Conservation (phyloP, 2,888 invertebrate species). For the Aplocera efformata region DNA sequence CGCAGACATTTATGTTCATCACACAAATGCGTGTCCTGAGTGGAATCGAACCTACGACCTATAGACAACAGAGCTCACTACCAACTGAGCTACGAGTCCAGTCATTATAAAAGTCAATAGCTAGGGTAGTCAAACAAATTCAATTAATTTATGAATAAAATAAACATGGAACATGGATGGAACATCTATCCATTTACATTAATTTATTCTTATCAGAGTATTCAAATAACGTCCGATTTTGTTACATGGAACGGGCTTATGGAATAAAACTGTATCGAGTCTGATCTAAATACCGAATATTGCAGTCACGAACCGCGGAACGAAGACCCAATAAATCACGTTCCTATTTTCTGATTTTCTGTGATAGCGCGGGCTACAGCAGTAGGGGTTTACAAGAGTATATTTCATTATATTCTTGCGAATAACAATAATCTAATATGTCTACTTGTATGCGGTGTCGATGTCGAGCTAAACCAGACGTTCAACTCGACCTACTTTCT, state of each 20-base stretch:
- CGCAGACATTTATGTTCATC: too few relatives aligned
- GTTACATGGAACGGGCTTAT: background rate
- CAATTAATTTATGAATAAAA: too few relatives aligned
- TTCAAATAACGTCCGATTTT: background rate
- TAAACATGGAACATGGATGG: too few relatives aligned
- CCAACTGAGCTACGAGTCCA: too few relatives aligned
- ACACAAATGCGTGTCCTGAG: too few relatives aligned
- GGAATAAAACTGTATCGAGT: conserved; percentile 4
- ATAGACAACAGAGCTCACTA: too few relatives aligned
- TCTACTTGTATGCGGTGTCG: conserved; percentile 32
- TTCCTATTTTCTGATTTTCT: conserved; percentile 29
- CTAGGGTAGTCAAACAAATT: too few relatives aligned
- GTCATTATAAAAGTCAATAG: too few relatives aligned
- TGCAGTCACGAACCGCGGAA: conserved; percentile 12
- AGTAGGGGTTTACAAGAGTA: conserved; percentile 36
- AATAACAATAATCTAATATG: conserved; percentile 41
- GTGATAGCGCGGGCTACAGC: conserved; percentile 24
- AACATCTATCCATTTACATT: too few relatives aligned
- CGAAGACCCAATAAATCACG: conserved; percentile 31
- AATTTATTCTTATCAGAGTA: too few relatives aligned
- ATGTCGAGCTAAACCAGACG: conserved; percentile 54
- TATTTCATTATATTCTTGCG: conserved; percentile 27
- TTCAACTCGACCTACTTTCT: conserved; percentile 61
- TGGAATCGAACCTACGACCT: too few relatives aligned
- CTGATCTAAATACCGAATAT: conserved; percentile 9